These are phyloP conservation scores for Ypsolopha sequella DNA, from an alignment of 2,888 invertebrate species.

Conservation along the genomic window DNA sequence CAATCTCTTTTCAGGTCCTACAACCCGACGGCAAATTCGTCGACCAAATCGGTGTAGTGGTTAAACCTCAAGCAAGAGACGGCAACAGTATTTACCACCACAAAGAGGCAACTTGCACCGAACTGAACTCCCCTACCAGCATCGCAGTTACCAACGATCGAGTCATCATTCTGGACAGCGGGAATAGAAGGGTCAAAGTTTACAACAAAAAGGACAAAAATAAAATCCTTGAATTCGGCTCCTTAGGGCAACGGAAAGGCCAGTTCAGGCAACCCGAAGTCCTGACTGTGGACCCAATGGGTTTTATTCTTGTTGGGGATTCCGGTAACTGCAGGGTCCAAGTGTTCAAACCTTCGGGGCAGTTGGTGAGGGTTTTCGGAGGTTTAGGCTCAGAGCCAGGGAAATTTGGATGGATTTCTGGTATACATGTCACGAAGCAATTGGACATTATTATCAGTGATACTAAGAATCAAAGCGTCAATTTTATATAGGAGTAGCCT, in stretches of 20 bases:
- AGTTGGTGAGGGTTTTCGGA: slow-evolving; percentile 76
- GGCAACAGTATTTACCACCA: slow-evolving; percentile 41
- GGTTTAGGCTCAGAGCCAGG: slow-evolving; percentile 52
- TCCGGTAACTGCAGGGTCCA: slow-evolving; percentile 83
- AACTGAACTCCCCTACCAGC: slow-evolving; percentile 79
- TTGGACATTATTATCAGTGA: slow-evolving; percentile 74
- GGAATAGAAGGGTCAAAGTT: slow-evolving; percentile 77
- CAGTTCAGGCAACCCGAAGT: slow-evolving; percentile 83
- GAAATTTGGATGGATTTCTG: slow-evolving; percentile 78
- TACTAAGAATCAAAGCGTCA: slow-evolving; percentile 64
- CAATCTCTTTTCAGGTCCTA: slow-evolving; percentile 40
- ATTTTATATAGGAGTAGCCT: slow-evolving; percentile 31
- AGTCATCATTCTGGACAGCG: slow-evolving; percentile 75
- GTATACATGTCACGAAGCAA: slow-evolving; percentile 71
- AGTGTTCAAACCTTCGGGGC: slow-evolving; percentile 79
- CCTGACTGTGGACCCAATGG: slow-evolving; percentile 77
- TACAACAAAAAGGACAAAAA: slow-evolving; percentile 65
- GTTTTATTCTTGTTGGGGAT: slow-evolving; percentile 83
- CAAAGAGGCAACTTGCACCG: slow-evolving; percentile 47
- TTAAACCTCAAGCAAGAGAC: slow-evolving; percentile 30
- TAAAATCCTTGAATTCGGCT: slow-evolving; percentile 74
- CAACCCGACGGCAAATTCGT: slow-evolving; percentile 72
- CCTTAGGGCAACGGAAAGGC: slow-evolving; percentile 74
- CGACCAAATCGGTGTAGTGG: slow-evolving; percentile 70
- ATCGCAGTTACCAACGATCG: slow-evolving; percentile 72